Conservation (phyloP, 2,797 vertebrate genomes). For the Myotis planiceps region DNA sequence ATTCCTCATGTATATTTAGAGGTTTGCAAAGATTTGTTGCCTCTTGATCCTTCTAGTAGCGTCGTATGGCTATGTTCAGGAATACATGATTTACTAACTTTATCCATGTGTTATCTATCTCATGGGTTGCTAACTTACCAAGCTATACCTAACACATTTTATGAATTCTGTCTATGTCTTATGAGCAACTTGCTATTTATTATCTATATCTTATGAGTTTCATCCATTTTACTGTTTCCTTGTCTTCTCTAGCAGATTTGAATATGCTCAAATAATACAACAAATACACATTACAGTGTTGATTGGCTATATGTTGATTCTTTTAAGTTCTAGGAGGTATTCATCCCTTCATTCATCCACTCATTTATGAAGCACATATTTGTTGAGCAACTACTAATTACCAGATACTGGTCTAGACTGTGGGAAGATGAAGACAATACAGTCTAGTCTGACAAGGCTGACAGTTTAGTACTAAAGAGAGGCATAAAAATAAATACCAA, state of each 20-base stretch:
- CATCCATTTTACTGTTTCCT: neutral
- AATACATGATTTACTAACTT: neutral
- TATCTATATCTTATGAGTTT: neutral
- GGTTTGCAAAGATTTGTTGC: neutral
- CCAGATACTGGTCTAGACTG: neutral
- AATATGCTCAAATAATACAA: neutral
- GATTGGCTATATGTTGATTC: neutral
- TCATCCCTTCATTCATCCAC: neutral
- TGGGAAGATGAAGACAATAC: neutral
- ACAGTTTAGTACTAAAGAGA: neutral
- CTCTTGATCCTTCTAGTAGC: neutral
- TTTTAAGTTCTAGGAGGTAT: neutral
- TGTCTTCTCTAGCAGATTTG: neutral
- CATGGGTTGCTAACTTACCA: neutral
- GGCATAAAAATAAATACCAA: neutral
- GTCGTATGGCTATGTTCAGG: neutral
- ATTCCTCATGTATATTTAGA: neutral
- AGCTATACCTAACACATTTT: neutral
- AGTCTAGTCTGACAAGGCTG: neutral
- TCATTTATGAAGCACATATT: neutral
- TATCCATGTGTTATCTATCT: neutral
- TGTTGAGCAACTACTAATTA: neutral
- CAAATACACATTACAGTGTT: neutral
- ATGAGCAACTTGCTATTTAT: neutral
- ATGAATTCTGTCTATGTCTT: neutral